Conservation (phyloP, 2,888 invertebrate genomes). For the Pandemis heparana region DNA sequence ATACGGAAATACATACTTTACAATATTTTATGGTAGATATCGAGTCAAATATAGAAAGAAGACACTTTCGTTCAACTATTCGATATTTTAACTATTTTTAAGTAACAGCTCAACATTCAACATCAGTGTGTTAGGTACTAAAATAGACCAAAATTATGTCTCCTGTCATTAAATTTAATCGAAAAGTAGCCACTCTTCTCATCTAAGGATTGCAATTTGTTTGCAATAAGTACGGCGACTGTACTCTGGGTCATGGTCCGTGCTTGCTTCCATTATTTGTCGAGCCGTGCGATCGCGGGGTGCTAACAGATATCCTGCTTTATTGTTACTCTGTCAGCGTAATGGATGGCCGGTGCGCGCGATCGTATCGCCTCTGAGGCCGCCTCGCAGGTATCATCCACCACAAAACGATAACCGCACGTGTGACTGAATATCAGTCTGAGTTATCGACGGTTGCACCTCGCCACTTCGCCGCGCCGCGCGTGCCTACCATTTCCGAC, state of each 20-base stretch:
- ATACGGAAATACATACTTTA: too few species aligned
- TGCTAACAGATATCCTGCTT: conserved; percentile 74
- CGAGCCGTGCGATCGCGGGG: conserved; percentile 53
- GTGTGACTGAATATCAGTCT: conserved; percentile 64
- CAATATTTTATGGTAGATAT: too few species aligned
- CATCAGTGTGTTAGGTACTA: too few species aligned
- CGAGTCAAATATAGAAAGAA: not conserved
- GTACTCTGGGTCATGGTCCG: conserved; percentile 66
- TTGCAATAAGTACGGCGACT: conserved; percentile 25
- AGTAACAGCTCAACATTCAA: too few species aligned
- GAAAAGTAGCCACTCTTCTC: not conserved
- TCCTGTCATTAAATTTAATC: not conserved
- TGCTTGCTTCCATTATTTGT: conserved; percentile 77
- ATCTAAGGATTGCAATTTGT: conserved; percentile 11
- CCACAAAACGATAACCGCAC: conserved; percentile 64
- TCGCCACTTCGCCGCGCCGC: conserved; percentile 54
- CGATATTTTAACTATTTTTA: too few species aligned
- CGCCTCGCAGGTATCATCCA: conserved; percentile 64
- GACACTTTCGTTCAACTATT: not conserved
- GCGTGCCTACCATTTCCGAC: conserved; percentile 70
- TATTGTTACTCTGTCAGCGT: conserved; percentile 78
- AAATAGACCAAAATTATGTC: too few species aligned
- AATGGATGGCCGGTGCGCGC: conserved; percentile 69
- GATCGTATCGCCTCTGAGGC: conserved; percentile 66
- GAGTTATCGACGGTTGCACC: conserved; percentile 62